A percentile compares a stretch with the other conserved stretches of the same genome.
These are phyloP conservation scores for Andricus quercusramuli DNA, from an alignment of 2,888 invertebrate species.

Conservation along the genomic window DNA sequence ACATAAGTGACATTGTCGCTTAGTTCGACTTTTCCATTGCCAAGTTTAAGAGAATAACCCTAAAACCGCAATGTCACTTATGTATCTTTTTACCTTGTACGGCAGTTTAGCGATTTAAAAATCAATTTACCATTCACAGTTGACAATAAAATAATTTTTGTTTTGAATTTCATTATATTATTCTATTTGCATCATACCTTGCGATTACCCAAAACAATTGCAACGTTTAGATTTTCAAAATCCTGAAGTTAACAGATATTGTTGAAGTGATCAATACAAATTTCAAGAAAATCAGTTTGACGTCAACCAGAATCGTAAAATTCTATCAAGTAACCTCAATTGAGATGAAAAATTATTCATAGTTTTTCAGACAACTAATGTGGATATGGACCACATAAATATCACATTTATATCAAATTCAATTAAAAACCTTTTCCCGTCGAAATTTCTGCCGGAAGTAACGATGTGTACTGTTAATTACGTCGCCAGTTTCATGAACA, in stretches of 20 bases:
- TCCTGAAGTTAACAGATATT: slow-evolving; percentile 8
- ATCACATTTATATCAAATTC: neutral
- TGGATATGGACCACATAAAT: neutral
- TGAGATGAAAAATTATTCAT: neutral
- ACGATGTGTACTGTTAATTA: neutral
- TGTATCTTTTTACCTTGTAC: too few species aligned
- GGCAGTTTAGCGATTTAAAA: too few species aligned
- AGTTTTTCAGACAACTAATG: neutral
- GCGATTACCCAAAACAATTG: neutral
- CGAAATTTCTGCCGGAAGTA: neutral
- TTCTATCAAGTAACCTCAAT: neutral
- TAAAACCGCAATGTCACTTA: too few species aligned
- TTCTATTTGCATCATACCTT: too few species aligned
- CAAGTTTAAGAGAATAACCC: too few species aligned
- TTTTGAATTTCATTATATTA: too few species aligned
- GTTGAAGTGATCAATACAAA: neutral
- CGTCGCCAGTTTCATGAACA: neutral
- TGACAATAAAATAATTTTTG: too few species aligned
- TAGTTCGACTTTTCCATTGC: too few species aligned
- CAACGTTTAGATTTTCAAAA: neutral
- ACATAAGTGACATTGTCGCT: too few species aligned
- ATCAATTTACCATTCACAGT: too few species aligned
- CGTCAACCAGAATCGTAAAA: neutral
- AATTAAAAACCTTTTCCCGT: neutral
- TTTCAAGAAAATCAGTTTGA: slow-evolving; percentile 15